Evolutionary conservation across 2,888 invertebrate species (phyloP).

Genomic region (Brachypalpus laphriformis): DNA sequence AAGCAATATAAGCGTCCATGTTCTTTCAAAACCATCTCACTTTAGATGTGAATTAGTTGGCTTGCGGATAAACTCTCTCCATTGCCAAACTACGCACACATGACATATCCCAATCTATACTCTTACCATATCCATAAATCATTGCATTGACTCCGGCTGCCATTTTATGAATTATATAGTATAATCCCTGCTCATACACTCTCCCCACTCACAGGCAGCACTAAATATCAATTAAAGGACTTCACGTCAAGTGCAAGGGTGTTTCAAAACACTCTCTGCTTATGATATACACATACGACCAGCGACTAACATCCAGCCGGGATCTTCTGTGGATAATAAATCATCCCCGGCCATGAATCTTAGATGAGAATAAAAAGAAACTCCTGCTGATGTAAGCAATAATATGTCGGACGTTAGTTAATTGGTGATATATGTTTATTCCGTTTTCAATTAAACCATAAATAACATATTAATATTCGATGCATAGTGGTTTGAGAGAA

Average conservation of each 20-base stretch:
- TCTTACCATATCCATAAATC: constrained; percentile 57
- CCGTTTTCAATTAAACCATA: constrained; percentile 72
- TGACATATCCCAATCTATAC: constrained; percentile 19
- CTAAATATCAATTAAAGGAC: constrained; percentile 73
- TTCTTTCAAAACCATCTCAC: constrained; percentile 53
- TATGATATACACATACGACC: background rate
- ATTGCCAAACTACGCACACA: background rate
- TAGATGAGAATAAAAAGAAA: constrained; percentile 64
- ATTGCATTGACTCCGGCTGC: constrained; percentile 57
- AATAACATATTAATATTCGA: constrained; percentile 73
- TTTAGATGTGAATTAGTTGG: constrained; percentile 52
- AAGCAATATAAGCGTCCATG: constrained; percentile 18
- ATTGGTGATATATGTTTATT: constrained; percentile 71
- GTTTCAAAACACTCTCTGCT: constrained; percentile 27
- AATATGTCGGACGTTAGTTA: constrained; percentile 70
- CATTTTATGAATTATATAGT: constrained; percentile 70
- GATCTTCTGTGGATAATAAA: constrained; percentile 60
- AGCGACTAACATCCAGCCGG: constrained; percentile 34
- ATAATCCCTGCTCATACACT: constrained; percentile 49
- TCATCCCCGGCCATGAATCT: constrained; percentile 68
- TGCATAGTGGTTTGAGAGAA: constrained; percentile 33
- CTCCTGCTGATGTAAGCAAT: constrained; percentile 71
- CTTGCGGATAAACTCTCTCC: constrained; percentile 16
- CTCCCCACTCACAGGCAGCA: constrained; percentile 34
- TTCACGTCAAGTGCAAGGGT: constrained; percentile 67